Evolutionary conservation across 2,888 invertebrate species (phyloP).

Genomic region (Netelia melanura): DNA sequence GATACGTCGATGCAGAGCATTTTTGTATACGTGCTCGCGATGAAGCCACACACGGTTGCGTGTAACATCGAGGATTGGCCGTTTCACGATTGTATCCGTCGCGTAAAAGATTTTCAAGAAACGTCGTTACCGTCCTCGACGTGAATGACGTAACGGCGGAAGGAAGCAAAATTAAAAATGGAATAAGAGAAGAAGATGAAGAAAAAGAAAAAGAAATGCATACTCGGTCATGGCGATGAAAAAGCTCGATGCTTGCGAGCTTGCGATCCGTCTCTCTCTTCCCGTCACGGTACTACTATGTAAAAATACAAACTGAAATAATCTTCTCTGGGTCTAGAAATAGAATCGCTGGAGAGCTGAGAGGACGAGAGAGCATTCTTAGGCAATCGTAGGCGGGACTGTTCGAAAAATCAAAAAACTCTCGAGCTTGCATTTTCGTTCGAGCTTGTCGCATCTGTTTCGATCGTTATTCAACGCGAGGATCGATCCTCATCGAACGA

Average conservation of each 20-base stretch:
- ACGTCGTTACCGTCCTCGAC: neutral
- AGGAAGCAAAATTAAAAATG: neutral
- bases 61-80: constrained; percentile 41
- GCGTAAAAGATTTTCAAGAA: constrained; percentile 4
- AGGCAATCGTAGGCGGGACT: constrained; percentile 64
- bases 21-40: constrained; percentile 25
- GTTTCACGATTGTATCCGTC: constrained; percentile 49
- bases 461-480: neutral
- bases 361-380: constrained; percentile 46
- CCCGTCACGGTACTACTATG: constrained; percentile 60
- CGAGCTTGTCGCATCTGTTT: neutral
- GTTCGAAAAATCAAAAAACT: constrained; percentile 55
- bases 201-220: constrained; percentile 53
- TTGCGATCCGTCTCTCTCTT: constrained; percentile 55
- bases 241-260: constrained; percentile 56
- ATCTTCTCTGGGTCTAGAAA: constrained; percentile 73
- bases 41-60: constrained; percentile 49
- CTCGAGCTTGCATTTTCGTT: constrained; percentile 6
- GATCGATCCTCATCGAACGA: neutral
- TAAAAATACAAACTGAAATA: constrained; percentile 67
- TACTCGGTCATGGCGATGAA: constrained; percentile 76
- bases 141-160: constrained; percentile 46
- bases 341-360: constrained; percentile 76
- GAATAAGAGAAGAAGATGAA: neutral
- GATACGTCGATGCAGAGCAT: constrained; percentile 19